Evolutionary conservation across 1,140 invertebrate genomes (phyloP).

Genomic region (Achroia grisella): DNA sequence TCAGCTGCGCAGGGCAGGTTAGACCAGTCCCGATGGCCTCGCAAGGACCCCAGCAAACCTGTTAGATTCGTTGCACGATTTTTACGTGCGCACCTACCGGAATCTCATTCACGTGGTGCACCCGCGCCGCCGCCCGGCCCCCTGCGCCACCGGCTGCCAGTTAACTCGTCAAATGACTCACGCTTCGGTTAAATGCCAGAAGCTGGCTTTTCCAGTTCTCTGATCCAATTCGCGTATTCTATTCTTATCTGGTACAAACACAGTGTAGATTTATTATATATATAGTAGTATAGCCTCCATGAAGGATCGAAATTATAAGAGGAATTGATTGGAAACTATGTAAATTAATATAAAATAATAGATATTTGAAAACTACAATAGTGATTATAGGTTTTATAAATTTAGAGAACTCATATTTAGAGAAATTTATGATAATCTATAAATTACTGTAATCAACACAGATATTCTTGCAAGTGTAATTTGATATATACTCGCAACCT

Average conservation of each 20-base stretch:
- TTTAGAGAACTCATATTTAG: too few relatives aligned
- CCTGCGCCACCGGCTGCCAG: conserved; percentile 40
- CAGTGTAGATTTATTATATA: too few relatives aligned
- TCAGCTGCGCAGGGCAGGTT: conserved; percentile 68
- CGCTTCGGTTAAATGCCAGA: conserved; percentile 63
- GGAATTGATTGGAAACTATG: too few relatives aligned
- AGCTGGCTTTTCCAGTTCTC: conserved; percentile 69
- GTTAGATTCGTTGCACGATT: conserved; percentile 73
- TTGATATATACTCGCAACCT: too few relatives aligned
- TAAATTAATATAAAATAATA: too few relatives aligned
- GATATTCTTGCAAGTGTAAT: too few relatives aligned
- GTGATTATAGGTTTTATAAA: too few relatives aligned
- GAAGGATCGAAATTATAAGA: too few relatives aligned
- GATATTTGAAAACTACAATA: too few relatives aligned
- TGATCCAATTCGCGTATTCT: conserved; percentile 49
- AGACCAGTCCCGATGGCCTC: conserved; percentile 71
- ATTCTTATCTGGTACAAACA: not conserved
- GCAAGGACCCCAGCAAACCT: conserved; percentile 72
- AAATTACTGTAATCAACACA: too few relatives aligned
- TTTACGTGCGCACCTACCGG: conserved; percentile 72
- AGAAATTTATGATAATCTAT: too few relatives aligned
- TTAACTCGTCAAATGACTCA: conserved; percentile 71
- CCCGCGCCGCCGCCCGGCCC: conserved; percentile 37
- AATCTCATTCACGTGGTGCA: conserved; percentile 70
- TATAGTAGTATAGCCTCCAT: too few relatives aligned